Evolutionary conservation across 2,797 vertebrate species (phyloP), one percentile per base, ranked within the genome.

Genomic region (Esox masquinongy): DNA sequence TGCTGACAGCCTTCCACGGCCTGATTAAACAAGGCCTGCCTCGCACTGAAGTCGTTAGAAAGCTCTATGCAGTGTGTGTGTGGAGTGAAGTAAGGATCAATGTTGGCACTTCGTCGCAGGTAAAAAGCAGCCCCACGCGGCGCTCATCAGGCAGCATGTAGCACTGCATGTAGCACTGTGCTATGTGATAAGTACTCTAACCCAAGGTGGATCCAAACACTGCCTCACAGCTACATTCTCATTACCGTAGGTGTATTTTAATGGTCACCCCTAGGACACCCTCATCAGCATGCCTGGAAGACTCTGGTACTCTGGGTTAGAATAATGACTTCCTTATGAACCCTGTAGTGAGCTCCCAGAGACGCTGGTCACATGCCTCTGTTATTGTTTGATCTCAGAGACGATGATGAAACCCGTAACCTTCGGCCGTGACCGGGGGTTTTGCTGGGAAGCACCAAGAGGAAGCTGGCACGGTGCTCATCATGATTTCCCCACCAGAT

Each of bases 11-110:
- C 49, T 15, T 73, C 72, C 26, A 26, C 56, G 8, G 47, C 67
- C 51, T 71, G 69, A 61, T 61, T 78, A 78, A 78, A 66, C 51
- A 74, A 47, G 72, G 31, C 47, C 15, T 29, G 43, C 16, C n/a
- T 43, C 22, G 70, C 17, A 34, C 17, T 61, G 75, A 31, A 64
- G 49, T 36, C 31, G 68, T 15, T 34, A 19, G 39, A 51, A 67
- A 59, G 68, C 56, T 31, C 34, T 26, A 19, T 51, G 22, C 29
- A 39, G 36, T 47, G 43, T 47, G 43, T 43, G 72, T 74, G 67
- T 53, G 69, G 36, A 66, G 47, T 50, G 22, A 68, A 68, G 7
- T 39, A 73, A 26, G 39, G 22, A 17, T 43, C 22, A 68, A 73
- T 63, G 9, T 29, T 6, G 36, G 24, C 43, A 12, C 66, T 29